Conservation (phyloP, 2,797 vertebrate genomes). For the Mionectes olivaceus region DNA sequence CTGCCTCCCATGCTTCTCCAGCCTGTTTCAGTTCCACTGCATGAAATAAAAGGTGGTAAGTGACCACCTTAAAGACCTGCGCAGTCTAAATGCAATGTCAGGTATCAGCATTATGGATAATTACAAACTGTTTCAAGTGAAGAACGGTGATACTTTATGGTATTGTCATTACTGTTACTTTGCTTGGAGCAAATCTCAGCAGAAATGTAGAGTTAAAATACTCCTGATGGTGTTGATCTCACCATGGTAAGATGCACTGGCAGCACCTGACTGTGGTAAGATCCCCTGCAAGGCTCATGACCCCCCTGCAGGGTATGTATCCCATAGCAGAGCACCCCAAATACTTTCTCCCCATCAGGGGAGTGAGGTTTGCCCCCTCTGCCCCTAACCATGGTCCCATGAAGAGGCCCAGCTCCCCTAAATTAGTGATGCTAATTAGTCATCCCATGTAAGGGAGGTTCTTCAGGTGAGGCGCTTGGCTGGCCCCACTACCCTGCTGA, state of each 20-base stretch:
- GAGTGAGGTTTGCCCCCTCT: background rate
- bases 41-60: background rate
- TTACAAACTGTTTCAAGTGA: background rate
- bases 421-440: background rate
- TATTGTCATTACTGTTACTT: background rate
- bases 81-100: background rate
- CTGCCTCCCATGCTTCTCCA: accelerated
- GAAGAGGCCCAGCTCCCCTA: background rate
- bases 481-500: background rate
- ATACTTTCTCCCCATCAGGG: background rate
- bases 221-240: accelerated
- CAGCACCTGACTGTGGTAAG: background rate
- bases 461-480: background rate
- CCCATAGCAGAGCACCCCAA: background rate
- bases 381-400: accelerated
- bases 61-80: background rate
- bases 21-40: background rate
- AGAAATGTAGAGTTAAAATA: background rate
- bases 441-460: background rate
- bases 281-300: background rate
- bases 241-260: background rate
- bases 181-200: background rate
- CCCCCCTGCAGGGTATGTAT: background rate
- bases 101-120: background rate
- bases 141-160: background rate